Conservation (phyloP, 2,888 invertebrate species). For the Mycalesis mineus region DNA sequence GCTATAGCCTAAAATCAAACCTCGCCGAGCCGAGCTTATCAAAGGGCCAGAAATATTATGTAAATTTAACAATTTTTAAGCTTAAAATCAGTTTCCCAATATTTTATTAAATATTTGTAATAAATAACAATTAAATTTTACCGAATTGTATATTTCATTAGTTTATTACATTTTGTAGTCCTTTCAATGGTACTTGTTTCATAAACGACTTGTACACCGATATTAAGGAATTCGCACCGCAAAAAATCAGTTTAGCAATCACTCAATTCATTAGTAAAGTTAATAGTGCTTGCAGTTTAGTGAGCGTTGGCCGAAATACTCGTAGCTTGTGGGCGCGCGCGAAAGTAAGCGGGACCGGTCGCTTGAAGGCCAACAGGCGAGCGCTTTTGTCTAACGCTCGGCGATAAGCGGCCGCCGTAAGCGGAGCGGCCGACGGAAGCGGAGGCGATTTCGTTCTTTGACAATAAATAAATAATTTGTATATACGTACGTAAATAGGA, state of each 20-base stretch:
- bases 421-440: too few species aligned
- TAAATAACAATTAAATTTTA: neutral
- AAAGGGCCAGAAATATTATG: too few species aligned
- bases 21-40: too few species aligned
- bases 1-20: too few species aligned
- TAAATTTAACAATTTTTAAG: too few species aligned
- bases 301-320: conserved; percentile 43
- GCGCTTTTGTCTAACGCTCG: conserved; percentile 64
- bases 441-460: conserved; percentile 27
- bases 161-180: neutral
- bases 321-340: conserved; percentile 44
- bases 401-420: too few species aligned
- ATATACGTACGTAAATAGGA: neutral
- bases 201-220: conserved; percentile 1
- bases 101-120: neutral
- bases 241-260: conserved; percentile 24
- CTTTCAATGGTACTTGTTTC: neutral
- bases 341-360: conserved; percentile 75
- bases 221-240: conserved; percentile 10
- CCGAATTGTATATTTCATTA: neutral
- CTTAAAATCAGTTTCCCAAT: neutral
- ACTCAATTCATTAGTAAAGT: conserved; percentile 23
- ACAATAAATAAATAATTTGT: neutral
- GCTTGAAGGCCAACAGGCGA: conserved; percentile 64
- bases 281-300: conserved; percentile 27